Evolutionary conservation across 2,888 invertebrate genomes (phyloP).

Genomic region (Polia nebulosa): DNA sequence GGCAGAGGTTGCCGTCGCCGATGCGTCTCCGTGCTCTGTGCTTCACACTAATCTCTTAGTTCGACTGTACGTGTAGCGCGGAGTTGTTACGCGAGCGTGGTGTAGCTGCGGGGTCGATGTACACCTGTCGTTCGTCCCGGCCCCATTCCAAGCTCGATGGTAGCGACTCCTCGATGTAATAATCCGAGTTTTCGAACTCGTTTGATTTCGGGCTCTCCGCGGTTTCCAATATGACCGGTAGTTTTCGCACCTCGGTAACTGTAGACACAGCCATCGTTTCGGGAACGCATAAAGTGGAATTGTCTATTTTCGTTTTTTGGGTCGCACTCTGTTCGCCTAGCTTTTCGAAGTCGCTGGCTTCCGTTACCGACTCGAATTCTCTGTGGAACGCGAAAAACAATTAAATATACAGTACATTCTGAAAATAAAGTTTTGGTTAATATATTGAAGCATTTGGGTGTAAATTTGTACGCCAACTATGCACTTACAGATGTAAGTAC

Average conservation of each 20-base stretch:
- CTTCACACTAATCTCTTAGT: background rate
- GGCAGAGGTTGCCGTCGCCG: background rate
- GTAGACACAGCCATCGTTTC: conserved; percentile 90
- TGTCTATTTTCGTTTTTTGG: conserved; percentile 80
- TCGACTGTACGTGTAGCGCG: conserved; percentile 3
- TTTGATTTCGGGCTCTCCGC: conserved; percentile 66
- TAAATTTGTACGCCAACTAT: too few species aligned
- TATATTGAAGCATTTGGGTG: too few species aligned
- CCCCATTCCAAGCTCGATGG: conserved; percentile 95
- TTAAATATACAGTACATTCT: background rate
- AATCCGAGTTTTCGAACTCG: conserved; percentile 95
- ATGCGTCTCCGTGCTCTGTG: background rate
- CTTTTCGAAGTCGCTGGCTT: conserved; percentile 96
- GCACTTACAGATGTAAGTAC: too few species aligned
- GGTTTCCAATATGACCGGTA: conserved; percentile 78
- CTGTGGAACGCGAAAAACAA: conserved; percentile 79
- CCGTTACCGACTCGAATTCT: conserved; percentile 95
- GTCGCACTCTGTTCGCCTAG: conserved; percentile 92
- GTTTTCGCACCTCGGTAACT: conserved; percentile 91
- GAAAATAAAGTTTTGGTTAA: too few species aligned
- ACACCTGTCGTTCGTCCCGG: conserved; percentile 88
- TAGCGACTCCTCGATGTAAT: conserved; percentile 97
- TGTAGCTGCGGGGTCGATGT: conserved; percentile 69
- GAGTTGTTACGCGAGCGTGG: conserved; percentile 59
- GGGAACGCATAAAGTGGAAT: conserved; percentile 84